Base-by-base conservation (phyloP, 2,797 vertebrate species). In the Heterohyrax brucei region DNA sequence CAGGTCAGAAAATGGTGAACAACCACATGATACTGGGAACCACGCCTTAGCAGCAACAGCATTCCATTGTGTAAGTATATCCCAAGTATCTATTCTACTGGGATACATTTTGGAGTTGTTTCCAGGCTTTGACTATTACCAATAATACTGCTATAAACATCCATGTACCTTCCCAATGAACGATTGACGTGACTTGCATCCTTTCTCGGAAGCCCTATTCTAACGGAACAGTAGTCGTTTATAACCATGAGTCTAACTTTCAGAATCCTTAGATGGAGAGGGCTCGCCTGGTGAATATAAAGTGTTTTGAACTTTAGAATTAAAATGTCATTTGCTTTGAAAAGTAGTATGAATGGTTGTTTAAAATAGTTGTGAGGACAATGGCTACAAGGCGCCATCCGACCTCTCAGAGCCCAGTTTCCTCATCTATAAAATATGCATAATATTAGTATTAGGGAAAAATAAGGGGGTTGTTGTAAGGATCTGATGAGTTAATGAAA, bases 291-390 rank as follows among this genome's bases (percentile, higher is more conserved):
- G 10, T 6, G 22, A 88, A 62, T 80, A 53, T 44, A 46, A 46
- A 93, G 83, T n/a, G 7, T 44, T 8, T 59, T 89, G 48, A 95
- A 75, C 44, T 86, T 93, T 64, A 92, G 56, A 83, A 61, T 84
- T 66, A 85, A 92, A 76, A 89, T 62, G 46, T 75, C 14, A 22
- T 70, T 92, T 72, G 44, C 77, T 81, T 92, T 56, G 76, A 77
- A 94, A 91, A 87, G 14, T 39, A 59, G 50, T 21, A 3, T 18
- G 24, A 48, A 48, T 81, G 1, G 8, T 91, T 79, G 44, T 62
- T 83, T 56, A 64, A 26, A 95, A 46, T 30, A 82, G 33, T 6
- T 56, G 2, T n/a, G 21, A 68, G 14, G 14, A 33, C 30, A 87
- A 44, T 53, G 14, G 33, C 30, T 87, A 59, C 48, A 81, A 59